These are phyloP conservation scores for Ictalurus punctatus DNA, from an alignment of 2,113 vertebrate genomes.

Conservation along the genomic window DNA sequence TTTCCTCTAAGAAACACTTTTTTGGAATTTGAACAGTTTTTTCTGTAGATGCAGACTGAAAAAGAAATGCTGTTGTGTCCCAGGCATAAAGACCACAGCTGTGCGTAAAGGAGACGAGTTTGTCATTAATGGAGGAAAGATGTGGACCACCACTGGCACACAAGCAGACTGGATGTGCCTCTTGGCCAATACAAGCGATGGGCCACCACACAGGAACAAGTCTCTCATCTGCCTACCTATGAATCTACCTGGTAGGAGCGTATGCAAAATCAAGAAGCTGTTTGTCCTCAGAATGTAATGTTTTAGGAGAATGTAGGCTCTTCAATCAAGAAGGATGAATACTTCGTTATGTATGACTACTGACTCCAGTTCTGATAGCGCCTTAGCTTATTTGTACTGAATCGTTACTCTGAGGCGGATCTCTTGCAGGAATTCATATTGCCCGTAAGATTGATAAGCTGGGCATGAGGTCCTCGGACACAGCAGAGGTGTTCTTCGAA, in stretches of 20 bases:
- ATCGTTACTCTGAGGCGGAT: neutral
- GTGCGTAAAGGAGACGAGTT: constrained; percentile 77
- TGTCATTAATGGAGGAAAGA: constrained; percentile 80
- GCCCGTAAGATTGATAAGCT: constrained; percentile 83
- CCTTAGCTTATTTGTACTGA: neutral
- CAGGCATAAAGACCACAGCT: constrained; percentile 80
- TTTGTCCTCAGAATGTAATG: neutral
- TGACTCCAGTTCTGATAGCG: neutral
- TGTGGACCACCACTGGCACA: constrained; percentile 77
- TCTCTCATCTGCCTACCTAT: constrained; percentile 82
- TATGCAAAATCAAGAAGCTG: neutral
- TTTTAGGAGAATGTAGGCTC: neutral
- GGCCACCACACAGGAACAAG: constrained; percentile 77
- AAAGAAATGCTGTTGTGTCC: neutral
- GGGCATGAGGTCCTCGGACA: constrained; percentile 83
- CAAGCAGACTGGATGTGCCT: constrained; percentile 85
- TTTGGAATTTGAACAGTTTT: neutral
- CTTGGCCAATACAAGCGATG: constrained; percentile 76
- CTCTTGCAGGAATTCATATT: constrained; percentile 73
- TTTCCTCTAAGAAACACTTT: neutral
- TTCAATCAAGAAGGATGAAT: neutral
- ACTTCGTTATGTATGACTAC: neutral
- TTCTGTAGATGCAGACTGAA: neutral
- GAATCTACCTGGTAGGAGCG: constrained; percentile 75
- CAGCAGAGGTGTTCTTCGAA: constrained; percentile 83